Evolutionary conservation across 2,113 vertebrate species (phyloP).

Genomic region (Ciconia stormi): DNA sequence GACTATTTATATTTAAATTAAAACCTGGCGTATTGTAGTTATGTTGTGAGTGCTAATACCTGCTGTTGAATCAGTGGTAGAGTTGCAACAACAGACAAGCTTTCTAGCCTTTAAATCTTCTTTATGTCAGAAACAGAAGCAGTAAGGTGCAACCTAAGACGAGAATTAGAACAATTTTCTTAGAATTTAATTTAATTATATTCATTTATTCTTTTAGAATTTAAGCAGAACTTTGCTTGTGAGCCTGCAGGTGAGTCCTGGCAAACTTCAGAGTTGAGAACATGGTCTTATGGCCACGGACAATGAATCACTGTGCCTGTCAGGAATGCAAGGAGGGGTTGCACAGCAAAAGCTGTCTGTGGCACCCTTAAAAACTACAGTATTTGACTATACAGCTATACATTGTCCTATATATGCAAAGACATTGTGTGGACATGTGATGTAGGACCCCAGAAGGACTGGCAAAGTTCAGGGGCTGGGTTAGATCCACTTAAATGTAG

Average conservation of each 20-base stretch:
- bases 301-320: background rate
- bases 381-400: background rate
- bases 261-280: background rate
- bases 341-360: background rate
- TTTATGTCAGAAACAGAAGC: background rate
- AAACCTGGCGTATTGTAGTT: background rate
- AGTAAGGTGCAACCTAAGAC: background rate
- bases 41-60: background rate
- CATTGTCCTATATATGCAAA: background rate
- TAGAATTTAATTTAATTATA: background rate
- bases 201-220: background rate
- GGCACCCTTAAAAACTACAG: background rate
- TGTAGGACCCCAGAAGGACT: background rate
- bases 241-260: background rate
- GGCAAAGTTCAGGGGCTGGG: background rate
- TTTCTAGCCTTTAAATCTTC: background rate
- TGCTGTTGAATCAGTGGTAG: background rate
- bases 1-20: background rate
- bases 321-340: background rate
- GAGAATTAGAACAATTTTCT: background rate
- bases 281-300: rapidly evolving
- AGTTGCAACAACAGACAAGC: background rate
- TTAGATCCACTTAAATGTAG: background rate
- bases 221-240: background rate
- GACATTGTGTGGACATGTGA: background rate